phyloP scores from a whole-genome alignment of 2,113 vertebrate genomes.

The Trachemys scripta region DNA sequence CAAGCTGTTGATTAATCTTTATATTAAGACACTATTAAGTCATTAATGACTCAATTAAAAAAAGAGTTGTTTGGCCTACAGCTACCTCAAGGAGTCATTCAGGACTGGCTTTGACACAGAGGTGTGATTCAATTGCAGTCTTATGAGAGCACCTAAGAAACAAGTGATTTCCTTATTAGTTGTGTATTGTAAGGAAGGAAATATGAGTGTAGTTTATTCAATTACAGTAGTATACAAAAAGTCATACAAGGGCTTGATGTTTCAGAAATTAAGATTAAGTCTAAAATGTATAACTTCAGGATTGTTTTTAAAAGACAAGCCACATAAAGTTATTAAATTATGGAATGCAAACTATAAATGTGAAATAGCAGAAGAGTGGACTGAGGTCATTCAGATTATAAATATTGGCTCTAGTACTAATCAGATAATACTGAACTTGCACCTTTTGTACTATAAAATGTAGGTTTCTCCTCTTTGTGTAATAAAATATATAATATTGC shows the following conservation, averaged over 20 bases:
- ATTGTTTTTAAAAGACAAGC: neutral
- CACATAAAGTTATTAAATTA: neutral
- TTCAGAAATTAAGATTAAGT: neutral
- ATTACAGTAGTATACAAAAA: neutral
- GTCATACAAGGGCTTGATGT: neutral
- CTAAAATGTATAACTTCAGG: neutral
- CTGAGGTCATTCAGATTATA: neutral
- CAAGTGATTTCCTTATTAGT: neutral
- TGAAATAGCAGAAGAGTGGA: neutral
- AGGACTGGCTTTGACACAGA: neutral
- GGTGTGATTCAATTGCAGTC: neutral
- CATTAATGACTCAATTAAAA: neutral
- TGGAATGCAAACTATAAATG: neutral
- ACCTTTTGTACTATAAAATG: neutral
- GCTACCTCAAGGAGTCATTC: neutral
- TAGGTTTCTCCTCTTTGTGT: neutral
- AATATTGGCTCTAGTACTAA: neutral
- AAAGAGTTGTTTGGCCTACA: neutral
- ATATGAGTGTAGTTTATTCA: neutral
- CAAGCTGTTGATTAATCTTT: neutral
- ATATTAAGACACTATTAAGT: neutral
- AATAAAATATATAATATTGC: neutral
- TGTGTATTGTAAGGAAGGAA: neutral
- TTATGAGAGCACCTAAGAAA: neutral
- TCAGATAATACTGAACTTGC: neutral